Evolutionary conservation across 2,113 vertebrate genomes (phyloP).

Genomic region (Oenanthe melanoleuca): DNA sequence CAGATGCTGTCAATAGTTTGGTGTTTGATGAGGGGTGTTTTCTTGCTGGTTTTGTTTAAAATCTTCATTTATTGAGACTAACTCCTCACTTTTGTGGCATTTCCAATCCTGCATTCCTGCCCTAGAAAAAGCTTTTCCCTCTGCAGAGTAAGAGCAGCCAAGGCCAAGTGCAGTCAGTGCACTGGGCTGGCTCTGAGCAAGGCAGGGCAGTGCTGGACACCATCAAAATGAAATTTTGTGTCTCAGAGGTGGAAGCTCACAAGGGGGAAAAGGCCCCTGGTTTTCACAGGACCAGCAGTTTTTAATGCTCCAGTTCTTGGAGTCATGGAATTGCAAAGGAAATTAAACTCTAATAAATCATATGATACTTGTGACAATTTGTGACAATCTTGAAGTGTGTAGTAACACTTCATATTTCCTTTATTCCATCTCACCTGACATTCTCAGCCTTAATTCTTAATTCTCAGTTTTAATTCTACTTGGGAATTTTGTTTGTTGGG

Average conservation of each 20-base stretch:
- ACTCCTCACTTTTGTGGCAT: background rate
- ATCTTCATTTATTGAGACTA: background rate
- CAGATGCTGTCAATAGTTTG: background rate
- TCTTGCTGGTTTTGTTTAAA: background rate
- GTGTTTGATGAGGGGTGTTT: too few species aligned
- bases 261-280: accelerated
- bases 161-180: background rate
- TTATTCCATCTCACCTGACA: background rate
- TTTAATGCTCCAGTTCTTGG: background rate
- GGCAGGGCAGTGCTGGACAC: background rate
- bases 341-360: background rate
- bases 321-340: background rate
- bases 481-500: too few species aligned
- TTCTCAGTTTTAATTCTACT: background rate
- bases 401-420: background rate
- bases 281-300: background rate
- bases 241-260: background rate
- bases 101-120: background rate
- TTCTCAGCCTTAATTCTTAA: too few species aligned
- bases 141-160: background rate
- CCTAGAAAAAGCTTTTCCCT: background rate
- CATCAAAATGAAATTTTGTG: accelerated
- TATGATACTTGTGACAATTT: background rate
- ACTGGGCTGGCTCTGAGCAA: background rate
- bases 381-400: background rate